Evolutionary conservation across 2,113 vertebrate species (phyloP).

Genomic region (Cariama cristata): DNA sequence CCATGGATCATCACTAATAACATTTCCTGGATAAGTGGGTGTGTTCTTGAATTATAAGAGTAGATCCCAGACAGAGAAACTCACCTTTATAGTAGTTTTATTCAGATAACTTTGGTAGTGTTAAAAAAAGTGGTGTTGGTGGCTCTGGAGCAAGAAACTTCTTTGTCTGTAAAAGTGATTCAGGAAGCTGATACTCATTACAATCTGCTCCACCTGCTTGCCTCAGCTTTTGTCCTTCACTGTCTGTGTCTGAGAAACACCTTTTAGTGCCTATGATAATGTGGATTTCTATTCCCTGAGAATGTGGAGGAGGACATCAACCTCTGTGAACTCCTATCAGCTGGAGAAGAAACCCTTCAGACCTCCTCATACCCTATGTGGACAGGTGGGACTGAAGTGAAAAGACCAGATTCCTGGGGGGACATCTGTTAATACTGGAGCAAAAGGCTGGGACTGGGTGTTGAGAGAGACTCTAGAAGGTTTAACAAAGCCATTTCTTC

Average conservation of each 20-base stretch:
- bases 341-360: background rate
- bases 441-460: background rate
- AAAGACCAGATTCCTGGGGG: background rate
- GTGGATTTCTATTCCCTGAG: background rate
- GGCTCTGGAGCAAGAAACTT: background rate
- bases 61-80: background rate
- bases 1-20: background rate
- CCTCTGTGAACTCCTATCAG: background rate
- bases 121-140: background rate
- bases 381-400: background rate
- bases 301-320: background rate
- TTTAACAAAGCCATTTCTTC: background rate
- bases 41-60: background rate
- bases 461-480: background rate
- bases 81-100: background rate
- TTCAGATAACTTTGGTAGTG: background rate
- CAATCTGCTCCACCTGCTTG: background rate
- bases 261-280: background rate
- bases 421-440: background rate
- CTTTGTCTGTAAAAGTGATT: background rate
- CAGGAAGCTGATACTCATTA: background rate
- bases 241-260: background rate
- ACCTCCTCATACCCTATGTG: background rate
- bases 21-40: background rate
- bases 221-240: background rate